Evolutionary conservation across 2,113 vertebrate species (phyloP).

Genomic region (Embiotoca jacksoni): DNA sequence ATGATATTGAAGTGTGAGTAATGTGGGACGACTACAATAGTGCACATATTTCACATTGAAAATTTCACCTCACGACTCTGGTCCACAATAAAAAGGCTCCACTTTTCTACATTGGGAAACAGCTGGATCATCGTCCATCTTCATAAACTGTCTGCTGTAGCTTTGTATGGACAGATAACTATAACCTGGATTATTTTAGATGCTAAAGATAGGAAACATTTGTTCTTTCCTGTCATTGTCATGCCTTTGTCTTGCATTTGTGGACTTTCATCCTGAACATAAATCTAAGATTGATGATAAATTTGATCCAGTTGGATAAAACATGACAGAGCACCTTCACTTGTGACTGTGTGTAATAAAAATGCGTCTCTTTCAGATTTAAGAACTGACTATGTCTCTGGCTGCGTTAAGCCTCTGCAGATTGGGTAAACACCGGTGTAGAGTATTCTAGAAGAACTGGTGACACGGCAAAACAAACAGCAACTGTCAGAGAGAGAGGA

Average conservation of each 20-base stretch:
- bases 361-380: background rate
- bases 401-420: constrained; percentile 6
- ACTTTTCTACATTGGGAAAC: too few relatives aligned
- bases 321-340: background rate
- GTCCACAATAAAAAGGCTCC: too few relatives aligned
- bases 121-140: too few relatives aligned
- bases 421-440: background rate
- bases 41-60: too few relatives aligned
- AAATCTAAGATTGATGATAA: background rate
- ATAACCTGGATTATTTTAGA: too few relatives aligned
- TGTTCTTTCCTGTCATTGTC: too few relatives aligned
- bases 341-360: background rate
- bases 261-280: background rate
- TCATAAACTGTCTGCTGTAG: too few relatives aligned
- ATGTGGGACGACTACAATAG: too few relatives aligned
- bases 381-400: background rate
- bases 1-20: too few relatives aligned
- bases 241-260: background rate
- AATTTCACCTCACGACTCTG: too few relatives aligned
- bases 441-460: constrained; percentile 17
- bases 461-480: constrained; percentile 37
- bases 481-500: constrained; percentile 4
- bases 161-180: too few relatives aligned
- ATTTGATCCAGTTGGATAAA: background rate
- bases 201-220: background rate